These are phyloP conservation scores for Ostrea edulis DNA, from an alignment of 1,140 invertebrate species.

Conservation along the genomic window DNA sequence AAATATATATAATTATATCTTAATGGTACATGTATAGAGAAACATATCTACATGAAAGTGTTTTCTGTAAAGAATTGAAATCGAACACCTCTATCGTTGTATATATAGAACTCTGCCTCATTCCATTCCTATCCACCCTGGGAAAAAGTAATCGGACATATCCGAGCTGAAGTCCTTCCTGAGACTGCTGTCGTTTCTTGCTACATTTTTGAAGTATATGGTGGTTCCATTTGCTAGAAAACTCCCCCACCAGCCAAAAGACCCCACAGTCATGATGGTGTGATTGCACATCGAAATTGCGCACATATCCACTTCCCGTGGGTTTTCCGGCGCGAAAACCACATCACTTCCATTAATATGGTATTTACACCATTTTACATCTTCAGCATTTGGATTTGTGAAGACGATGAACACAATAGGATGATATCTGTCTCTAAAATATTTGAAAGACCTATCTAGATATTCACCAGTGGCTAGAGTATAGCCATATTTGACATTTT, in stretches of 20 bases:
- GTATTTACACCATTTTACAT: slow-evolving; percentile 49
- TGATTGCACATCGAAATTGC: slow-evolving; percentile 69
- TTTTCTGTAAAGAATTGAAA: neutral
- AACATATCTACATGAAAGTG: neutral
- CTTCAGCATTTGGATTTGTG: slow-evolving; percentile 47
- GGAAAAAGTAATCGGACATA: slow-evolving; percentile 57
- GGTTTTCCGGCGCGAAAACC: slow-evolving; percentile 24
- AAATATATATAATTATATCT: too few species aligned
- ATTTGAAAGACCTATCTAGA: slow-evolving; percentile 50
- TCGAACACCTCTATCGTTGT: neutral
- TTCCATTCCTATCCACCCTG: slow-evolving; percentile 55
- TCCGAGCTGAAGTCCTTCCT: slow-evolving; percentile 52
- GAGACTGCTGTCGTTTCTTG: slow-evolving; percentile 49
- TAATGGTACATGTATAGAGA: too few species aligned
- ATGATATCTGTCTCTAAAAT: slow-evolving; percentile 52
- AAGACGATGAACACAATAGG: slow-evolving; percentile 54
- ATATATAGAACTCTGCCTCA: neutral
- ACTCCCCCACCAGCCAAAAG: slow-evolving; percentile 73
- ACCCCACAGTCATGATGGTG: slow-evolving; percentile 71
- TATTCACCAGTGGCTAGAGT: slow-evolving; percentile 48
- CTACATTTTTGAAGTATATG: slow-evolving; percentile 64
- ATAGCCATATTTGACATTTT: slow-evolving; percentile 56
- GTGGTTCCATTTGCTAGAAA: slow-evolving; percentile 66
- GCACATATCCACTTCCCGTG: slow-evolving; percentile 70
- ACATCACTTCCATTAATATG: slow-evolving; percentile 54